phyloP scores from a whole-genome alignment of 2,797 vertebrate species.

The Anolis apletophallus region DNA sequence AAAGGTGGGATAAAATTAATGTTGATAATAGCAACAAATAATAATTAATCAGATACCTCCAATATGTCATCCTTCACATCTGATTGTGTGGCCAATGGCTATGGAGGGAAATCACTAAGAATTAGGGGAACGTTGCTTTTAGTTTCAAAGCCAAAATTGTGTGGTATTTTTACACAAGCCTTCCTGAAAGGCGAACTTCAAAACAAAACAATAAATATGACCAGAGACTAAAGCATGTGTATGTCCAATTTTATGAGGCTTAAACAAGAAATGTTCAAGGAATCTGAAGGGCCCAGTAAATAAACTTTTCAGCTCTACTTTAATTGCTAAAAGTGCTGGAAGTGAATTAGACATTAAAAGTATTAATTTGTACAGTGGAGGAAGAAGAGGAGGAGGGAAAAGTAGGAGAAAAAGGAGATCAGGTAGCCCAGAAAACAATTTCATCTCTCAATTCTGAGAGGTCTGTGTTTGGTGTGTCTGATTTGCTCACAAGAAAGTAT shows the following conservation, averaged over 20 bases:
- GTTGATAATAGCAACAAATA: neutral
- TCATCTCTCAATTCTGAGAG: neutral
- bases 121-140: neutral
- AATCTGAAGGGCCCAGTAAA: neutral
- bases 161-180: neutral
- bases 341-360: neutral
- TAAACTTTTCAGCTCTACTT: neutral
- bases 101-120: neutral
- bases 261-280: constrained; percentile 29
- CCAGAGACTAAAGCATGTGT: neutral
- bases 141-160: neutral
- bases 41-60: neutral
- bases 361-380: neutral
- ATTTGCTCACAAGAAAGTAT: neutral
- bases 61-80: neutral
- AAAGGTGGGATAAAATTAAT: too few species aligned
- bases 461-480: neutral
- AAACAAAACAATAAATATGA: neutral
- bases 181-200: neutral
- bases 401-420: neutral
- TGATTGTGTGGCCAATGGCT: neutral
- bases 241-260: neutral
- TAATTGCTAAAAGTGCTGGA: neutral
- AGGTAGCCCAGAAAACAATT: neutral
- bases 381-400: neutral